Evolutionary conservation across 2,113 vertebrate species (phyloP).

Genomic region (Coreoperca whiteheadi): DNA sequence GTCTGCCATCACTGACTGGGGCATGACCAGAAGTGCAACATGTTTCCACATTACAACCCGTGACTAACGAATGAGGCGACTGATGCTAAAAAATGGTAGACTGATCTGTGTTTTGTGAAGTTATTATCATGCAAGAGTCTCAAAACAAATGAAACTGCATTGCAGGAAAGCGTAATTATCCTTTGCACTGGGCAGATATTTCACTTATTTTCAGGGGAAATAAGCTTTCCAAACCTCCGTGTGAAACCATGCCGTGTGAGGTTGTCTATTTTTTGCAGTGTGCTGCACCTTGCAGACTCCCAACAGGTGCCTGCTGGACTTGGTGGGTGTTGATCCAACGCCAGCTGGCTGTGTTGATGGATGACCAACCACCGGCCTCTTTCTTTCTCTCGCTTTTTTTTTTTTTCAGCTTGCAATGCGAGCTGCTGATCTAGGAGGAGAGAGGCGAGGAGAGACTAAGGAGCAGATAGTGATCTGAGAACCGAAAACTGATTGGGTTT

Average conservation of each 20-base stretch:
- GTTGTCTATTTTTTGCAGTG: constrained; percentile 55
- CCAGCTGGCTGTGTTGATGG: constrained; percentile 75
- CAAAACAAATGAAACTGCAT: not conserved
- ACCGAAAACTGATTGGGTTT: constrained; percentile 85
- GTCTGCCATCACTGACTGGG: not conserved
- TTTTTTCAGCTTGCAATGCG: constrained; percentile 35
- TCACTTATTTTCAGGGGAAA: not conserved
- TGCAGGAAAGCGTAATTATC: constrained; percentile 29
- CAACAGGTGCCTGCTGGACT: constrained; percentile 79
- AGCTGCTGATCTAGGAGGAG: constrained; percentile 64
- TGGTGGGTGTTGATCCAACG: constrained; percentile 69
- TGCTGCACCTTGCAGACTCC: constrained; percentile 76
- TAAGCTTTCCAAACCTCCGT: not conserved
- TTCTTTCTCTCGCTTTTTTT: constrained; percentile 27
- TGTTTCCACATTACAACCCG: not conserved
- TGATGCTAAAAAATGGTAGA: not conserved
- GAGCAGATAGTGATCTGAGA: constrained; percentile 81
- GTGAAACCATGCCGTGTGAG: constrained; percentile 1
- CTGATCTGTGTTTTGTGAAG: not conserved
- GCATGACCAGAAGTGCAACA: not conserved
- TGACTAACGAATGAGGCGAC: not conserved
- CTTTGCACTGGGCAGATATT: not conserved
- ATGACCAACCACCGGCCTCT: constrained; percentile 66
- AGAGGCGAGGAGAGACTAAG: constrained; percentile 68
- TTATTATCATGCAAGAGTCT: constrained; percentile 6